Conservation (phyloP, 1,140 invertebrate species). For the Drosophila arizonae region DNA sequence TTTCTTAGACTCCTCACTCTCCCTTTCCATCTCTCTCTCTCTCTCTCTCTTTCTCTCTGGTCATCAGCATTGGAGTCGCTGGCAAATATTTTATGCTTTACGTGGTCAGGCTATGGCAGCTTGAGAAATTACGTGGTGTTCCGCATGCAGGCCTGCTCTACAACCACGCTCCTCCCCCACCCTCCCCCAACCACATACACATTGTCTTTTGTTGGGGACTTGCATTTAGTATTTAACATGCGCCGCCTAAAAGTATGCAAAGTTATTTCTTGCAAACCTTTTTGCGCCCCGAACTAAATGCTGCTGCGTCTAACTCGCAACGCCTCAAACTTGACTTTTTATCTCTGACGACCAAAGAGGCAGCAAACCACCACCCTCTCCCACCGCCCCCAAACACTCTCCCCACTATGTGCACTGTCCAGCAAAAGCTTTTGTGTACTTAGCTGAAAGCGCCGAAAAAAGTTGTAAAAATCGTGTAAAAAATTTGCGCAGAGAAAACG, state of each 20-base stretch:
- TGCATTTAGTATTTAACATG: constrained; percentile 76
- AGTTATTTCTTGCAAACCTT: constrained; percentile 70
- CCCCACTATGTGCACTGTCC: constrained; percentile 10
- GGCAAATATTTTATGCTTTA: constrained; percentile 79
- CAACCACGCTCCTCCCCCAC: background rate
- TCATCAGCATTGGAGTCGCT: constrained; percentile 39
- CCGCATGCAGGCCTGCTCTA: constrained; percentile 27
- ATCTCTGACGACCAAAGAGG: constrained; percentile 31
- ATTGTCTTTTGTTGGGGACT: constrained; percentile 41
- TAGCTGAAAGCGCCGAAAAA: constrained; percentile 63
- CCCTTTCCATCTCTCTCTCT: background rate
- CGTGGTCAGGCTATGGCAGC: constrained; percentile 72
- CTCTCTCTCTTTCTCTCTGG: background rate
- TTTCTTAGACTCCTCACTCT: constrained; percentile 39
- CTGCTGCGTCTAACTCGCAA: constrained; percentile 56
- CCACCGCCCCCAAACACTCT: background rate
- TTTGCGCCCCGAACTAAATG: constrained; percentile 40
- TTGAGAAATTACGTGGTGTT: constrained; percentile 77
- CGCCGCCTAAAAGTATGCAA: constrained; percentile 76
- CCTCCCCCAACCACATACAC: constrained; percentile 22
- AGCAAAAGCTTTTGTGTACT: constrained; percentile 73
- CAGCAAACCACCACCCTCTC: background rate
- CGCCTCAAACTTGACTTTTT: constrained; percentile 71
- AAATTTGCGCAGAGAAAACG: constrained; percentile 74
- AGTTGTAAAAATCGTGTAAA: constrained; percentile 81